Conservation (phyloP, 1,140 invertebrate species). For the Paralvinella palmiformis region DNA sequence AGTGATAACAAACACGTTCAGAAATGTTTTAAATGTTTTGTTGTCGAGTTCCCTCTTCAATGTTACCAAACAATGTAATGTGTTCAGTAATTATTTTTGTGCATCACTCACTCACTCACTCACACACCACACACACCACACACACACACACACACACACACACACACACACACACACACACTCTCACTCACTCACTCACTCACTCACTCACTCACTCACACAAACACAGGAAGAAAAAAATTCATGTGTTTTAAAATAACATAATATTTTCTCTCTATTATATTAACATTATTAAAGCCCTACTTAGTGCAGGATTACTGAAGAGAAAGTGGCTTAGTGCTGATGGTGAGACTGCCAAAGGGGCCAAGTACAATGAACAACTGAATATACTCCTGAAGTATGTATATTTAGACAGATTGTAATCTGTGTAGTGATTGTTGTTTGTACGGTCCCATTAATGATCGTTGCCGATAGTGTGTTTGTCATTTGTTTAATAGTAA, state of each 20-base stretch:
- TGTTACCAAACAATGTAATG: too few species aligned
- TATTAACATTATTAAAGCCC: too few species aligned
- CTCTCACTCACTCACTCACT: constrained; percentile 7
- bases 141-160: constrained; percentile 1
- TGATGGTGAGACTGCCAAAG: not conserved
- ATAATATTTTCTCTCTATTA: not conserved
- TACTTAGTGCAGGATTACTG: not conserved
- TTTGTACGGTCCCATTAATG: too few species aligned
- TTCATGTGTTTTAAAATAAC: not conserved
- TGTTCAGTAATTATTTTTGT: too few species aligned
- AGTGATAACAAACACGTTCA: too few species aligned
- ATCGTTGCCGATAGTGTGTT: too few species aligned
- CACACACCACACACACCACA: constrained; percentile 1
- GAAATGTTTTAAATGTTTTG: too few species aligned
- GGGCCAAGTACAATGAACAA: not conserved
- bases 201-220: not conserved
- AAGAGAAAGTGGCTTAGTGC: too few species aligned
- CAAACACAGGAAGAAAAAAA: not conserved
- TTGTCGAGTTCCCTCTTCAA: too few species aligned
- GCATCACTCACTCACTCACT: too few species aligned
- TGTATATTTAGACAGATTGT: not conserved
- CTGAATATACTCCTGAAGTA: not conserved
- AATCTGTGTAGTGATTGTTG: too few species aligned
- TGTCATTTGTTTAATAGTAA: too few species aligned
- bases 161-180: constrained; percentile 1